Conservation (phyloP, 1,140 invertebrate species). For the Zaprionus africanus region DNA sequence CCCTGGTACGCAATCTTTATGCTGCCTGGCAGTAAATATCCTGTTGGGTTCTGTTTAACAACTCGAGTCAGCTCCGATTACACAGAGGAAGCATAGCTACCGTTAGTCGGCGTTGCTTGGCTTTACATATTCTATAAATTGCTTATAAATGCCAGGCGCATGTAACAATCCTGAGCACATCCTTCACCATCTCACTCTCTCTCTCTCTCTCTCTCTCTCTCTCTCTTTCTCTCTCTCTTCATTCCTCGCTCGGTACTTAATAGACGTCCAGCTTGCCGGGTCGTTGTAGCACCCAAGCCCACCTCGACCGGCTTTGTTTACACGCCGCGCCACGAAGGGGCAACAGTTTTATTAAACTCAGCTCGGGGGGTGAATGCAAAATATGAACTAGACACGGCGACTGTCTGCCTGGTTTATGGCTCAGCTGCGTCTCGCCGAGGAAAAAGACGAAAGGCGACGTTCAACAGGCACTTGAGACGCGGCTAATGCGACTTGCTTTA, state of each 20-base stretch:
- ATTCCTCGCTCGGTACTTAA: background rate
- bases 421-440: background rate
- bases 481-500: conserved; percentile 1
- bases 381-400: conserved; percentile 3
- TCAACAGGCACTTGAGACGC: conserved; percentile 2
- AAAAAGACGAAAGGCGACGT: background rate
- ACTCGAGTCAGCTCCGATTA: conserved; percentile 46
- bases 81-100: conserved; percentile 2
- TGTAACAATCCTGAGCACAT: conserved; percentile 7
- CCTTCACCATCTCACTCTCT: background rate
- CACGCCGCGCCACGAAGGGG: background rate
- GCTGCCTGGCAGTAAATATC: conserved; percentile 17
- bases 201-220: background rate
- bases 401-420: conserved; percentile 2
- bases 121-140: conserved; percentile 58
- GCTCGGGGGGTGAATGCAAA: conserved; percentile 3
- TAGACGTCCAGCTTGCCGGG: conserved; percentile 1
- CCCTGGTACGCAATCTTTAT: conserved; percentile 4
- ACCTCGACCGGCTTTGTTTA: conserved; percentile 1
- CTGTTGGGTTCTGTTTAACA: conserved; percentile 26
- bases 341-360: background rate
- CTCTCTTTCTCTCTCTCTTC: background rate
- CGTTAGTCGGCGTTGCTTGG: background rate
- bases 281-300: background rate
- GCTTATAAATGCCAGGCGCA: conserved; percentile 36